phyloP scores from a whole-genome alignment of 1,140 invertebrate species.

The Triops longicaudatus region DNA sequence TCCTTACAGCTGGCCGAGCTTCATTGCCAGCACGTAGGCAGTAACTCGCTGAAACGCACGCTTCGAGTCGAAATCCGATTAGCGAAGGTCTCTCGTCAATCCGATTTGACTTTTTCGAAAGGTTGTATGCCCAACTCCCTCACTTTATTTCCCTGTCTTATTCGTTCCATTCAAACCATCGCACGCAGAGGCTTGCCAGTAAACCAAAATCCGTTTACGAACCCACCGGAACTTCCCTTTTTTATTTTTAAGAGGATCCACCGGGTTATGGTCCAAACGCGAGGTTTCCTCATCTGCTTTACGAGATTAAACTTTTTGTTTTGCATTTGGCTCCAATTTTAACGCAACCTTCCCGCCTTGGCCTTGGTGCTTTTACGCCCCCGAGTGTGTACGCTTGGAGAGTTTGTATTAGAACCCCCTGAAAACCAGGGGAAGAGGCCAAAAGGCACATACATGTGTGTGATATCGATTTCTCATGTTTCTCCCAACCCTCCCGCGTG shows the following conservation, averaged over 20 bases:
- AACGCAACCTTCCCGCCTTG: not conserved
- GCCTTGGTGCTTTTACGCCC: not conserved
- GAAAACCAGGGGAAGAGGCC: not conserved
- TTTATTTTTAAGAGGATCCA: not conserved
- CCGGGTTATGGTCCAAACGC: not conserved
- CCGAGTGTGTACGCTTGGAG: not conserved
- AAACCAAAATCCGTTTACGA: too few relatives aligned
- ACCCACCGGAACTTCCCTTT: too few relatives aligned
- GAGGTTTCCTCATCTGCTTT: slow-evolving; percentile 9
- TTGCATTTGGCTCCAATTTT: not conserved
- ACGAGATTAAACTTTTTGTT: not conserved
- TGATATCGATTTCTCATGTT: slow-evolving; percentile 6
- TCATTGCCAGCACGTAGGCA: too few relatives aligned
- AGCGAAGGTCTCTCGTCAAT: too few relatives aligned
- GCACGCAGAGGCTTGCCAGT: too few relatives aligned
- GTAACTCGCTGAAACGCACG: too few relatives aligned
- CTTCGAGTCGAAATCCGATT: too few relatives aligned
- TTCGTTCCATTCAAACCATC: too few relatives aligned
- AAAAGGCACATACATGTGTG: not conserved
- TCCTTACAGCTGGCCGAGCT: too few relatives aligned
- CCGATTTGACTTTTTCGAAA: too few relatives aligned
- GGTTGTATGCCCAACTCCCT: too few relatives aligned
- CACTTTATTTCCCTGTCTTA: too few relatives aligned
- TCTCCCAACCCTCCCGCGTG: not conserved
- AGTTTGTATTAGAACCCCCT: not conserved